These are phyloP conservation scores for Stichopus horrens DNA, from an alignment of 53 echinoderm and acorn worm species.

Conservation along the genomic window DNA sequence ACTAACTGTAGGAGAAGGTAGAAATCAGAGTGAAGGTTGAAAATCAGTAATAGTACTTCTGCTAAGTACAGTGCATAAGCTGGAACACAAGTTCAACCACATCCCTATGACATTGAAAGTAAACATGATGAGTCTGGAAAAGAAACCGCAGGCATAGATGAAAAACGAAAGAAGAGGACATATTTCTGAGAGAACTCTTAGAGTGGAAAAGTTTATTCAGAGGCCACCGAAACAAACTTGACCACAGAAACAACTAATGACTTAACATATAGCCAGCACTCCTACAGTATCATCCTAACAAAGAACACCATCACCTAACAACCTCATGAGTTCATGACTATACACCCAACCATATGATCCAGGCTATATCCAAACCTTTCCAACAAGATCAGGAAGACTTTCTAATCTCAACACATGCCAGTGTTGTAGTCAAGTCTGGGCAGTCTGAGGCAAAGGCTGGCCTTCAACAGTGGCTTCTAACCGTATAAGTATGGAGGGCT, in stretches of 20 bases:
- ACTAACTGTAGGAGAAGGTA: background rate
- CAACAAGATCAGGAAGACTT: constrained; percentile 19
- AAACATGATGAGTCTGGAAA: constrained; percentile 33
- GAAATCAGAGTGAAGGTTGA: constrained; percentile 30
- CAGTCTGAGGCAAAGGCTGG: too few species aligned
- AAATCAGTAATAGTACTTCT: constrained; percentile 11
- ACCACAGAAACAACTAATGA: background rate
- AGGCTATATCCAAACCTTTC: background rate
- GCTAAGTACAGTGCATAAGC: too few species aligned
- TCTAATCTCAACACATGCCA: background rate
- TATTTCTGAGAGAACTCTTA: constrained; percentile 18
- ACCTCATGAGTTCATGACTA: too few species aligned
- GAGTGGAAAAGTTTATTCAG: background rate
- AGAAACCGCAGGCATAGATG: constrained; percentile 34
- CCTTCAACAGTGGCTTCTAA: too few species aligned
- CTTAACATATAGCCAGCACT: background rate
- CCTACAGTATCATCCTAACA: background rate
- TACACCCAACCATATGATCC: too few species aligned
- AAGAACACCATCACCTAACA: background rate
- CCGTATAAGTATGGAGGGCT: too few species aligned
- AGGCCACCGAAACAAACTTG: background rate
- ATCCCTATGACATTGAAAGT: background rate
- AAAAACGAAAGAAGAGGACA: constrained; percentile 28
- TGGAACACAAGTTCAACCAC: background rate
- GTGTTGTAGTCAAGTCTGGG: too few species aligned